Base-by-base conservation (phyloP, 2,888 invertebrate genomes). In the Macropis europaea region DNA sequence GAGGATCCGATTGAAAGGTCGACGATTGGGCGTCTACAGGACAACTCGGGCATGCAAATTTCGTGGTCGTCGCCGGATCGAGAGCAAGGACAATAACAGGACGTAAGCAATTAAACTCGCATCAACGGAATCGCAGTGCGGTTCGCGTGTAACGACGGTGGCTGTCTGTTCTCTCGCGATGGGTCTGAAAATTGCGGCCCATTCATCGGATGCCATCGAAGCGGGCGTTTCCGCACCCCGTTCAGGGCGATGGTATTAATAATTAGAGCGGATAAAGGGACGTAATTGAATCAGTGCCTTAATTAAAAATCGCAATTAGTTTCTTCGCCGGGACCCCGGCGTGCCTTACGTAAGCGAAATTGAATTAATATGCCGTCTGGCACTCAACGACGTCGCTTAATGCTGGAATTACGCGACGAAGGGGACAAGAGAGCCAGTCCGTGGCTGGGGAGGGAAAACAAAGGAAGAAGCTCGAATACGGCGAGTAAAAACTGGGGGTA, bases 301-400 rank as follows among this genome's bases (percentile, higher is more conserved):
- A 84, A 86, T 85, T 82, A 82, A 85, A 83, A 85, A 83, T 84
- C 67, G 77, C 82, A 82, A 85, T 82, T 81, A 83, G 79, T 71
- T 74, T 76, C 79, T 70, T 76, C 63, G 74, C 43, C 73, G 62
- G 38, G 34, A 13, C 43, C 68, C 54, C 61, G 60, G 53, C 38
- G 72, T 73, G 54, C 74, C 79, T 76, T 76, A 76, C 77, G 62
- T 76, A 78, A 81, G 79, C 73, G 69, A 79, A 84, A 83, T 83
- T 81, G 66, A 82, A 84, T 84, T 83, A 83, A 76, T 84, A 74
- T 42, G 64, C 67, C 66, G 76, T 73, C 69, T 68, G 73, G 59
- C 26, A n/a, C 52, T 54, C 52, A 71, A 61, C 57, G 71, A 63
- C 69, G 64, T 76, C 74, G 72, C 81, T 82, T 77, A 74, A 77